Evolutionary conservation across 1,140 invertebrate genomes (phyloP).

Genomic region (Nomia melanderi): DNA sequence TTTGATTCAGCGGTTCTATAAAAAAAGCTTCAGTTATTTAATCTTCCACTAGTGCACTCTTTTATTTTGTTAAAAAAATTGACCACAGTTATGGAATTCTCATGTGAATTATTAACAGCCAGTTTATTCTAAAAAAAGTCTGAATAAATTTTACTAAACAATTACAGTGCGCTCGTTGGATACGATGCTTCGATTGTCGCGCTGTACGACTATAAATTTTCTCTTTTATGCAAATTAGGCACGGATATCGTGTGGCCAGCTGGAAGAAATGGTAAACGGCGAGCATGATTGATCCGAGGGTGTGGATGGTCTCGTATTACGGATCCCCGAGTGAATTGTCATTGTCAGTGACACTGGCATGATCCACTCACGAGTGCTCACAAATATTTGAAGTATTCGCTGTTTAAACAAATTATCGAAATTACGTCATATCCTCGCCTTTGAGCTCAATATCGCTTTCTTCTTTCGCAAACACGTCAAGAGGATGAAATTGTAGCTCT

Average conservation of each 20-base stretch:
- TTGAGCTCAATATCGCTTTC: not conserved
- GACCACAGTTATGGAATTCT: no score
- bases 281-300: constrained; percentile 51
- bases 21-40: no score
- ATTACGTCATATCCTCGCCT: constrained; percentile 13
- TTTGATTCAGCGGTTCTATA: no score
- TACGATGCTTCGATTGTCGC: no score
- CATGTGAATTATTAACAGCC: no score
- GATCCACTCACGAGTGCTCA: not conserved
- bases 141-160: no score
- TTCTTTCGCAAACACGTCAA: not conserved
- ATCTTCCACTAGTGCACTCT: no score
- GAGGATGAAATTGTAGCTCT: not conserved
- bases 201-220: no score
- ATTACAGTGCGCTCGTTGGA: no score
- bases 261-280: constrained; percentile 30
- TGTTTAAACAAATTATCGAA: constrained; percentile 28
- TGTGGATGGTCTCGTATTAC: constrained; percentile 44
- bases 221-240: not conserved
- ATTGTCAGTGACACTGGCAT: not conserved
- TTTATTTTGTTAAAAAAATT: no score
- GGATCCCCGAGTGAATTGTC: constrained; percentile 39
- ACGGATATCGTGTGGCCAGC: constrained; percentile 28
- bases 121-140: no score
- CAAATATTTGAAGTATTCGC: constrained; percentile 36